Evolutionary conservation across 2,797 vertebrate genomes (phyloP), one percentile per base, ranked within the genome.

Genomic region (Orientallactaga sibirica): DNA sequence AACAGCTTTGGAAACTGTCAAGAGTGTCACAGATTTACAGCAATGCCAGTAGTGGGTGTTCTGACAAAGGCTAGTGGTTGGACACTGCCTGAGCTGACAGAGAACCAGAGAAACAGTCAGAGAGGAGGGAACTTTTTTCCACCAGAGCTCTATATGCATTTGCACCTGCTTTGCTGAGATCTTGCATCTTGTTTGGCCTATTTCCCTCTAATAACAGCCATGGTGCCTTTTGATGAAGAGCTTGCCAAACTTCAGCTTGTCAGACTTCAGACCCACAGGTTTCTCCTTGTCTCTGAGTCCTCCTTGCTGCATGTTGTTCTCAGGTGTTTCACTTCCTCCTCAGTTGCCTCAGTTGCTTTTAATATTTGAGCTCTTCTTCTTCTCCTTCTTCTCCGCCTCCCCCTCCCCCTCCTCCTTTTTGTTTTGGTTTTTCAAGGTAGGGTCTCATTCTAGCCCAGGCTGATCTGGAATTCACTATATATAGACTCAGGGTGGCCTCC

Each of bases 191-290:
- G n/a, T 85, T 86, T 95, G 80, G 67, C 81, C 90, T 48, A 66
- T 88, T 95, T 96, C 41, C 94, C 64, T 94, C 73, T 92, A 79
- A 74, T 95, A 91, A 90, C 87, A 94, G 88, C 75, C 86, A 27
- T 74, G 74, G 64, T 75, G 37, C 25, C 82, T 92, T 92, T 94
- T 96, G 95, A 95, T 96, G 93, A 91, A 92, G 90, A 95, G 85
- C 73, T 94, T 96, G 94, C 76, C 93, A 95, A 77, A 83, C n/a
- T 37, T 37, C 33, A 37, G 33, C 33, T 43, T 82, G 82, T 95
- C 95, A 96, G 20, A 77, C 71, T 89, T 86, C 66, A 67, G 33
- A 67, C 61, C 91, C 91, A 94, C 90, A 96, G 76, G 94, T 94
- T 82, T n/a, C 2, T n/a, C 73, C 76, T 76, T 85, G 81, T 78